Evolutionary conservation across 2,797 vertebrate species (phyloP).

Genomic region (Sebastes baramenuke): DNA sequence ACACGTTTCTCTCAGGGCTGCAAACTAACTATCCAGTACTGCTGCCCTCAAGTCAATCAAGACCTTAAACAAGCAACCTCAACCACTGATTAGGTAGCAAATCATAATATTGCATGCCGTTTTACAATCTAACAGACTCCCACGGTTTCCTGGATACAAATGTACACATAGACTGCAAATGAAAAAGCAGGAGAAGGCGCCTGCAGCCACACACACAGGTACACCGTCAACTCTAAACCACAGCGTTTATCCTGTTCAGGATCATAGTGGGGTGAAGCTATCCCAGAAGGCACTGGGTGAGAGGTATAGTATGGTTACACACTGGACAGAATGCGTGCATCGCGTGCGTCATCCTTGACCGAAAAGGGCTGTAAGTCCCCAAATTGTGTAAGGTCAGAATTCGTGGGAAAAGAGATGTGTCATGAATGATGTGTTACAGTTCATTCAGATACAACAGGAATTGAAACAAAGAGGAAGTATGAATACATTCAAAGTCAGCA

Average conservation of each 20-base stretch:
- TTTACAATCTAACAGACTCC: slow-evolving; percentile 4
- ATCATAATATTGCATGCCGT: not conserved
- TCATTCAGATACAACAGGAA: not conserved
- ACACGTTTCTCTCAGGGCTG: not conserved
- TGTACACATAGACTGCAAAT: not conserved
- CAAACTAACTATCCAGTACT: not conserved
- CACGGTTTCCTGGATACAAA: slow-evolving; percentile 7
- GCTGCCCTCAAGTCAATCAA: not conserved
- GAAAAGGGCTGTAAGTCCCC: not conserved
- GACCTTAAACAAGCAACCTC: slow-evolving; percentile 3
- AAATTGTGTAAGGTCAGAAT: not conserved
- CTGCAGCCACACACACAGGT: not conserved
- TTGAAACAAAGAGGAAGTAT: not conserved
- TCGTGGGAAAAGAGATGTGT: not conserved
- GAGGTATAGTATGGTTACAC: not conserved
- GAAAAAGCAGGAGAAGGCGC: not conserved
- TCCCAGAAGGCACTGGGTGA: slow-evolving; percentile 4
- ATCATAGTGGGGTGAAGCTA: not conserved
- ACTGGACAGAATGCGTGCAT: not conserved
- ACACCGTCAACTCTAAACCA: not conserved
- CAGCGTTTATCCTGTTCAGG: not conserved
- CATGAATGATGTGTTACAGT: not conserved
- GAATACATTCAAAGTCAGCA: not conserved
- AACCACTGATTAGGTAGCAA: slow-evolving; percentile 7
- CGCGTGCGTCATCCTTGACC: not conserved